Evolutionary conservation across 2,797 vertebrate species (phyloP).

Genomic region (Malurus leucopterus): DNA sequence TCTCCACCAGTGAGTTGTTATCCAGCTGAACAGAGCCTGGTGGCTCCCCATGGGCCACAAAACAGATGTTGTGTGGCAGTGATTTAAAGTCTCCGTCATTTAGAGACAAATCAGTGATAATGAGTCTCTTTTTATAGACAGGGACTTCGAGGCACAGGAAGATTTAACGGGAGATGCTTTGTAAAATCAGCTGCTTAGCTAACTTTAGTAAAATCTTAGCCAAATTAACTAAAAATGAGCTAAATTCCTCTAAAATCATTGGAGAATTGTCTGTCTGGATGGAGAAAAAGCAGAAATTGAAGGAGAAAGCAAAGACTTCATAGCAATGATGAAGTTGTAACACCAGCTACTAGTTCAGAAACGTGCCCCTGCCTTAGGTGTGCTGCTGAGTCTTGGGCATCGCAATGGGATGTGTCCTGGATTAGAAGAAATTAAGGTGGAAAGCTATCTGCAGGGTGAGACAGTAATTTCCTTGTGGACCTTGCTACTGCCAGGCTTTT

Average conservation of each 20-base stretch:
- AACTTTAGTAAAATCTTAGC: constrained; percentile 3
- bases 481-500: not conserved
- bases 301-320: not conserved
- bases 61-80: constrained; percentile 18
- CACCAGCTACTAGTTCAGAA: not conserved
- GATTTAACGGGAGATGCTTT: not conserved
- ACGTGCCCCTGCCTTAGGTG: accelerated
- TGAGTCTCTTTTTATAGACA: constrained; percentile 22
- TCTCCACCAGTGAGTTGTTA: not conserved
- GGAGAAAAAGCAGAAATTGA: not conserved
- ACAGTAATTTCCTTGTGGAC: not conserved
- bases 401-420: not conserved
- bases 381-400: not conserved
- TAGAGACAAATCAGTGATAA: constrained; percentile 13
- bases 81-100: constrained; percentile 33
- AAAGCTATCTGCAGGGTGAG: not conserved
- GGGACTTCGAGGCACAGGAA: not conserved
- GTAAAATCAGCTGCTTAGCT: constrained; percentile 16
- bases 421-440: not conserved
- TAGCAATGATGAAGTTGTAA: not conserved
- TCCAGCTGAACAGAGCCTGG: not conserved
- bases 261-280: not conserved
- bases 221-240: not conserved
- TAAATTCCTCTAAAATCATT: not conserved
- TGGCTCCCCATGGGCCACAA: not conserved